Base-by-base conservation (phyloP, 2,797 vertebrate genomes). In the Sphaeramia orbicularis region DNA sequence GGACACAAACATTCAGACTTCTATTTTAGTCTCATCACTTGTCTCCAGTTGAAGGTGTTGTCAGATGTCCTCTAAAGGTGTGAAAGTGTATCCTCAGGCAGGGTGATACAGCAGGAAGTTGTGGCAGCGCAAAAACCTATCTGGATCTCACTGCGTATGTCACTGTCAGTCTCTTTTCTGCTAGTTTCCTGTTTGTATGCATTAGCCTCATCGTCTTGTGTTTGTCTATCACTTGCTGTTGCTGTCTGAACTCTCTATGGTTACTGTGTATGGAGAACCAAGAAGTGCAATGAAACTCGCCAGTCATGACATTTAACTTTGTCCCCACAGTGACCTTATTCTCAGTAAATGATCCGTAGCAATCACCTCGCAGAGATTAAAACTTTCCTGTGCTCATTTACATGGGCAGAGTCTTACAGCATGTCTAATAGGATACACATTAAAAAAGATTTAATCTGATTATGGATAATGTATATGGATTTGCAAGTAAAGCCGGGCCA, bases 1-100 rank as follows among this genome's bases (percentile, higher is more conserved):
- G 65, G 52, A 56, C 41, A 41, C 21, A 68, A 74, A 55, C 48
- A 66, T 73, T 42, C 50, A 74, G 52, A 68, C 12, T 1, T 75
- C 65, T 75, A 61, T 74, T 85, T 74, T 45, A 49, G 74, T 73
- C 68, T 6, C 49, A 45, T 62, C 62, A 56, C 68, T 57, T 59
- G 54, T 56, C 65, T 76, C 45, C 60, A 60, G 53, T 52, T 6
- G 8, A 56, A 72, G 70, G 77, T 76, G 84, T 81, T 85, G 83
- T 83, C 82, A 86, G 81, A 80, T 67, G 80, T 85, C 80, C 75
- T 80, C 74, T 80, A 43, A 76, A 83, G 47, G 78, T 82, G 87
- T 88, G 78, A 86, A 85, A 80, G 56, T 57, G 49, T 74, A 69
- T 80, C 81, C 85, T 74, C 59, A 40, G 80, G 78, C 80, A 67